Conservation (phyloP, 2,797 vertebrate species). For the Cygnus olor region DNA sequence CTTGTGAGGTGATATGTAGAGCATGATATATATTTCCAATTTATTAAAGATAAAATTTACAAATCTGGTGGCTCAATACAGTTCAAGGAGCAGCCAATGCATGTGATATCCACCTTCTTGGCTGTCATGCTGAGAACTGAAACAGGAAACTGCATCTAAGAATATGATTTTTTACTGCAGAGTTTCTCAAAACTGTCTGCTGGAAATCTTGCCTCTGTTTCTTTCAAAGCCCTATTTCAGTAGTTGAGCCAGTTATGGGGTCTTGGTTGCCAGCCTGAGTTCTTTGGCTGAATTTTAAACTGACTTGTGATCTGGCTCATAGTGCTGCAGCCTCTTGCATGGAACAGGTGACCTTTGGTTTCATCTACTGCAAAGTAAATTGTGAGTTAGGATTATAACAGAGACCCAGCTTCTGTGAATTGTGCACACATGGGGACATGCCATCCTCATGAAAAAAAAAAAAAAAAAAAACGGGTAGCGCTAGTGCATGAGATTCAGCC, state of each 20-base stretch:
- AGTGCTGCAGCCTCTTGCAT: not conserved
- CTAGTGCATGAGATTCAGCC: fast-evolving
- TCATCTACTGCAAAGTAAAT: not conserved
- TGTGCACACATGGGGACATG: fast-evolving
- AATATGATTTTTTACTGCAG: not conserved
- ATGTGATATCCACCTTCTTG: not conserved
- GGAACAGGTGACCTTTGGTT: not conserved
- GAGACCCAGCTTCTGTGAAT: not conserved
- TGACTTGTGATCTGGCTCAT: not conserved
- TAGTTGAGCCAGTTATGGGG: not conserved
- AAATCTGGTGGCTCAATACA: not conserved
- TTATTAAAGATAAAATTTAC: not conserved
- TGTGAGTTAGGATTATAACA: fast-evolving
- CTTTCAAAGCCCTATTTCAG: not conserved
- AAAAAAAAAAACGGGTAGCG: too few relatives aligned
- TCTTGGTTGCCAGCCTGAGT: not conserved
- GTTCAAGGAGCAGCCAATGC: not conserved
- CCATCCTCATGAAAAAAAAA: too few relatives aligned
- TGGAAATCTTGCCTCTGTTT: not conserved
- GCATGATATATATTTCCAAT: not conserved
- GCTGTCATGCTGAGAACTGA: not conserved
- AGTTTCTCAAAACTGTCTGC: not conserved
- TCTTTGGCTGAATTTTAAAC: not conserved
- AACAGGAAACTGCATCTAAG: not conserved
- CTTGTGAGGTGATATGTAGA: not conserved